Base-by-base conservation (phyloP, 2,888 invertebrate species). In the Acanthosoma haemorrhoidale region DNA sequence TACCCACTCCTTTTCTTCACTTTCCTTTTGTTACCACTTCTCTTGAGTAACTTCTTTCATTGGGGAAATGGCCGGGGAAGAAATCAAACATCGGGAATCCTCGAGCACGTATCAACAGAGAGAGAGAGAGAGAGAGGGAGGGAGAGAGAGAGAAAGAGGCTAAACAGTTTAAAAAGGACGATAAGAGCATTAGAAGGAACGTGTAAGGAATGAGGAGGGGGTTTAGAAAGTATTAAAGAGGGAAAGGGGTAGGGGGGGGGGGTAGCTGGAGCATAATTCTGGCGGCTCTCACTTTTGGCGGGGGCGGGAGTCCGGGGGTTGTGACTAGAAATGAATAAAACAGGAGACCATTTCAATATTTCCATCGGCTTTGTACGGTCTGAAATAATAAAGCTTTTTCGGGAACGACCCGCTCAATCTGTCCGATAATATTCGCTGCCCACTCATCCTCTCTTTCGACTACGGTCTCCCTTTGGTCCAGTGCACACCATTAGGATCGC, bases 161-260 rank as follows among this genome's bases (percentile, higher is more conserved):
- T 43, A 43, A 43, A 43, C 21, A 43, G 43, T 43, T 43, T 43
- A 43, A 21, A 43, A 43, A n/a, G n/a, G 43, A 21, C 43, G 43
- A 43, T 43, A 43, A 43, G 43, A 21, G 43, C 21, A 13, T 21
- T 21, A 9, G 13, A n/a, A n/a, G 21, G 43, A 21, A 43, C 43
- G 43, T 43, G 43, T 43, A 13, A 21, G 43, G 43, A 43, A 21
- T 43, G 4, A 3, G 13, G 43, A 3, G 13, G n/a, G n/a, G 41
- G 21, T 21, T 13, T 21, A 11, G 43, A 21, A 13, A 43, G 43
- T 21, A 21, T 43, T 43, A 43, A 3, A 13, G 43, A 18, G 43
- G 43, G 43, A 43, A n/a, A n/a, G n/a, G n/a, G n/a, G n/a, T n/a
- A n/a, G n/a, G n/a, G n/a, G n/a, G n/a, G n/a, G n/a, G n/a, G n/a